phyloP scores from a whole-genome alignment of 2,113 vertebrate species.

The Epinephelus fuscoguttatus region DNA sequence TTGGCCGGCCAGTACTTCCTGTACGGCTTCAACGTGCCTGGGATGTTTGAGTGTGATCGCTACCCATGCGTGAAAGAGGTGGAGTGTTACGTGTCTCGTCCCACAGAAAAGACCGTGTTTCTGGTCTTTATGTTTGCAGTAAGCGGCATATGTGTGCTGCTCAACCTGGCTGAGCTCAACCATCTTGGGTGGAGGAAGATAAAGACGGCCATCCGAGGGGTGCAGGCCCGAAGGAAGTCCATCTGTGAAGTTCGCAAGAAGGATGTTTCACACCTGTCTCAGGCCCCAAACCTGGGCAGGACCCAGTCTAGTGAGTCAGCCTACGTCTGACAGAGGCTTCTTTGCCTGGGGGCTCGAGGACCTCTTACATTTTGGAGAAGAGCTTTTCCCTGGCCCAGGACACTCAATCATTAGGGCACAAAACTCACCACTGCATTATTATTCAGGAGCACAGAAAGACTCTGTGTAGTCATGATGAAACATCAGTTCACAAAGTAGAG shows the following conservation, averaged over 20 bases:
- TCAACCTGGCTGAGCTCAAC: slow-evolving; percentile 94
- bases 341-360: slow-evolving; percentile 77
- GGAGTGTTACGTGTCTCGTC: slow-evolving; percentile 92
- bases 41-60: slow-evolving; percentile 91
- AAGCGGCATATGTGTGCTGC: slow-evolving; percentile 91
- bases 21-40: slow-evolving; percentile 91
- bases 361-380: slow-evolving; percentile 67
- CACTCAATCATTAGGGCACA: slow-evolving; percentile 61
- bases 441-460: slow-evolving; percentile 74
- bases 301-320: slow-evolving; percentile 92
- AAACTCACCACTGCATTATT: slow-evolving; percentile 70
- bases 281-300: slow-evolving; percentile 87
- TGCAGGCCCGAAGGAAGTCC: slow-evolving; percentile 87
- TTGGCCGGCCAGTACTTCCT: slow-evolving; percentile 91
- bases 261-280: slow-evolving; percentile 86
- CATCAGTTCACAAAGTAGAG: slow-evolving; percentile 57
- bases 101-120: slow-evolving; percentile 93
- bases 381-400: slow-evolving; percentile 72
- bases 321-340: slow-evolving; percentile 88
- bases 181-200: slow-evolving; percentile 94
- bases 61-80: slow-evolving; percentile 93
- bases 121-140: slow-evolving; percentile 94
- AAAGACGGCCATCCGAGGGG: slow-evolving; percentile 87
- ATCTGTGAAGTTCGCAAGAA: slow-evolving; percentile 87
- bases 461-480: slow-evolving; percentile 57